Percentiles rank a stretch among this genome's conserved stretches.
Evolutionary conservation across 1,140 invertebrate species (phyloP).

Genomic region (Zaprionus taronus): DNA sequence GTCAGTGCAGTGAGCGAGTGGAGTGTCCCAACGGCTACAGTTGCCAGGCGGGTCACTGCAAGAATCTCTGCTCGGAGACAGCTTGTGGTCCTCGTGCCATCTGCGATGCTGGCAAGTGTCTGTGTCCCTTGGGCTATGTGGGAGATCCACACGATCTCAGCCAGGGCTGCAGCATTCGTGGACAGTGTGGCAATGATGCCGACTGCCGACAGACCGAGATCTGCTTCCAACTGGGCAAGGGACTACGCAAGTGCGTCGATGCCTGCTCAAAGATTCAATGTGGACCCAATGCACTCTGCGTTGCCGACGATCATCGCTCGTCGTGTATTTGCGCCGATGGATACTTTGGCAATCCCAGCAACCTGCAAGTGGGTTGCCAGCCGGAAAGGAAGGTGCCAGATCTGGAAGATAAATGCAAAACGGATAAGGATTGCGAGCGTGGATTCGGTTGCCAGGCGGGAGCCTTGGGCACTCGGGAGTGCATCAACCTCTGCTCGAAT

Average conservation of each 20-base stretch:
- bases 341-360: constrained; percentile 91
- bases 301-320: constrained; percentile 92
- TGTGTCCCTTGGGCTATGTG: constrained; percentile 91
- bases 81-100: constrained; percentile 92
- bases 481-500: constrained; percentile 91
- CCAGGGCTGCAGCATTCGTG: constrained; percentile 89
- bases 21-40: constrained; percentile 91
- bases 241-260: constrained; percentile 92
- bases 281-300: constrained; percentile 94
- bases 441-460: constrained; percentile 87
- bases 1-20: constrained; percentile 88
- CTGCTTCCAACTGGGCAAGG: constrained; percentile 92
- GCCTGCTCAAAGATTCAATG: constrained; percentile 94
- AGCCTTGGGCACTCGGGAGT: constrained; percentile 87
- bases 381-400: constrained; percentile 86
- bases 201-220: constrained; percentile 93
- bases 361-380: constrained; percentile 91
- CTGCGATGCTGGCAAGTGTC: constrained; percentile 91
- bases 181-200: constrained; percentile 91
- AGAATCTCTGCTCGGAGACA: constrained; percentile 89
- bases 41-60: constrained; percentile 89
- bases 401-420: constrained; percentile 87
- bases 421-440: constrained; percentile 89
- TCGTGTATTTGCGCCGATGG: constrained; percentile 93
- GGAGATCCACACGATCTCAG: constrained; percentile 90